Evolutionary conservation across 1,140 invertebrate genomes (phyloP).

Genomic region (Meloidogyne exigua): DNA sequence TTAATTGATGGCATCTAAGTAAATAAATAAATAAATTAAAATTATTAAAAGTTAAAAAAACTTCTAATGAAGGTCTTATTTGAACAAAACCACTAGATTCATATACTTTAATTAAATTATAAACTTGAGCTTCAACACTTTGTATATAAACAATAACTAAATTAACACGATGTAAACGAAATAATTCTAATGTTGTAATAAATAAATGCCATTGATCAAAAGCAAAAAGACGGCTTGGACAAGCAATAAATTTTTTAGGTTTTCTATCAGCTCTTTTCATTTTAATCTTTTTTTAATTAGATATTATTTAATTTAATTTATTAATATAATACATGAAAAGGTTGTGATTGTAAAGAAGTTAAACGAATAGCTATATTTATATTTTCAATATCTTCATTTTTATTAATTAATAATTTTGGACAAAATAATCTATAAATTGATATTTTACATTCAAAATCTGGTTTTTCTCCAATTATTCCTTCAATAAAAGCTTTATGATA

Average conservation of each 20-base stretch:
- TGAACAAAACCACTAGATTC: constrained; percentile 26
- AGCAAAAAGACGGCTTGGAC: constrained; percentile 40
- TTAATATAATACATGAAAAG: not conserved
- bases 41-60: not conserved
- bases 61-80: constrained; percentile 20
- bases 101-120: constrained; percentile 33
- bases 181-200: constrained; percentile 42
- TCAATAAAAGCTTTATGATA: not conserved
- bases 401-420: not conserved
- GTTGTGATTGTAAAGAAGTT: not conserved
- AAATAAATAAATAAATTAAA: no score
- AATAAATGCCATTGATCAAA: constrained; percentile 43
- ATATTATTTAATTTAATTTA: no score
- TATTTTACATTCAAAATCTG: constrained; percentile 13
- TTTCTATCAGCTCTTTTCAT: not conserved
- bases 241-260: constrained; percentile 24
- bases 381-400: constrained; percentile 2
- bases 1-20: not conserved
- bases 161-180: constrained; percentile 34
- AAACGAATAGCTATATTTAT: constrained; percentile 1
- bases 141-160: constrained; percentile 34
- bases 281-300: constrained; percentile 9
- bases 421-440: constrained; percentile 10
- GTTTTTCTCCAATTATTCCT: constrained; percentile 1
- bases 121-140: constrained; percentile 32